Base-by-base conservation (phyloP, 2,113 vertebrate genomes). In the Eupsittula cactorum region DNA sequence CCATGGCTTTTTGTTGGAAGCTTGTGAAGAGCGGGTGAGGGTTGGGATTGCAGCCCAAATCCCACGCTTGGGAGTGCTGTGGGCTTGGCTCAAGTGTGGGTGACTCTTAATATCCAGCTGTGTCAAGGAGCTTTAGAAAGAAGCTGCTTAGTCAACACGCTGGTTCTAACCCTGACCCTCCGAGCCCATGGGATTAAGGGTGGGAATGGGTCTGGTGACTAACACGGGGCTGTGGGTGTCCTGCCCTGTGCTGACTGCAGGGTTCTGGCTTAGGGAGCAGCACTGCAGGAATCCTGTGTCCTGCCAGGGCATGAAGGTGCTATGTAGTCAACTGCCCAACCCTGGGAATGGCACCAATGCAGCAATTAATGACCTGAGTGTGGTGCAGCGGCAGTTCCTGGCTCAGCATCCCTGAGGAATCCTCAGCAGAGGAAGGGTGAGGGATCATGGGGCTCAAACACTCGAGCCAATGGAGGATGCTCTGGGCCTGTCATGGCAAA, bases 321-420 rank as follows among this genome's bases (percentile, higher is more conserved):
- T 39, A 5, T 0, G 2, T 2, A 10, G 31, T 13, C 0, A 1
- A 9, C 41, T 33, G 24, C 37, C 29, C 14, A 6, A 3, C 11
- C 11, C 29, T 2, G 19, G 24, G 62, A 52, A 28, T 0, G 1
- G 18, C 18, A 6, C 5, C 4, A 11, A 28, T 5, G 4, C 35
- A 31, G 73, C 0, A 1, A 10, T 37, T 3, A 2, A 6, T 7
- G 74, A 3, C 3, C 21, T 0, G 7, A 57, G 46, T 13, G 57
- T 23, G 7, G 31, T 19, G 77, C 71, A 0, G 42, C 33, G 55
- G 24, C 17, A 7, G 79, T 2, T 33, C 65, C 76, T 28, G 75
- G 65, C 3, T 53, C 13, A 55, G 23, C 44, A 5, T 75, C 33
- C 13, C 69, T 50, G 14, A 59, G 33, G 57, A 35, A 59, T 59